Percentiles rank a stretch among this genome's conserved stretches.
Evolutionary conservation across 2,888 invertebrate species (phyloP).

Genomic region (Tortrix viridana): DNA sequence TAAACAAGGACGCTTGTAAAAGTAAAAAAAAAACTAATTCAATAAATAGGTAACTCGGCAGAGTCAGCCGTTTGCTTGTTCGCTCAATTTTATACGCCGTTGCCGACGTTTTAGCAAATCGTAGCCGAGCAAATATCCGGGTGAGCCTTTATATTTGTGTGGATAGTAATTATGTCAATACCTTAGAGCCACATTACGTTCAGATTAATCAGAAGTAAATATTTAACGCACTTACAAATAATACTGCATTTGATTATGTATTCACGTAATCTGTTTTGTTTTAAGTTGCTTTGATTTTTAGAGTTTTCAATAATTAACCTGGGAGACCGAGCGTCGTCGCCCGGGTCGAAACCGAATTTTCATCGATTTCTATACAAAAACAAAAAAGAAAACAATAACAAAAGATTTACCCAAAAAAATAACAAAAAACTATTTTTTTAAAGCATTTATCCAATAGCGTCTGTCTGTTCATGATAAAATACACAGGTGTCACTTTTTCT

Average conservation of each 20-base stretch:
- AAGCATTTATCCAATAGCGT: slow-evolving; percentile 10
- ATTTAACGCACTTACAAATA: slow-evolving; percentile 20
- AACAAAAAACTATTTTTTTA: slow-evolving; percentile 9
- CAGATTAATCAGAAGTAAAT: slow-evolving; percentile 26
- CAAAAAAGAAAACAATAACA: too few species aligned
- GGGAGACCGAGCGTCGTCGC: too few species aligned
- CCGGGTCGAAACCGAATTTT: too few species aligned
- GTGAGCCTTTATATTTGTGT: slow-evolving; percentile 22
- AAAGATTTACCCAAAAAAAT: too few species aligned
- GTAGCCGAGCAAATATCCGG: slow-evolving; percentile 34
- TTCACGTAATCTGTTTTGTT: slow-evolving; percentile 14
- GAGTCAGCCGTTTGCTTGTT: slow-evolving; percentile 9
- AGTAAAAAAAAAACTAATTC: slow-evolving; percentile 2
- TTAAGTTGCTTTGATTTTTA: slow-evolving; percentile 17
- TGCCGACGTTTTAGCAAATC: slow-evolving; percentile 32
- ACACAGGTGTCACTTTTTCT: too few species aligned
- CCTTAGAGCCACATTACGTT: slow-evolving; percentile 3
- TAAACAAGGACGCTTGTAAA: slow-evolving; percentile 12
- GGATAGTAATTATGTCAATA: slow-evolving; percentile 25
- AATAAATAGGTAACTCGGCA: slow-evolving; percentile 10
- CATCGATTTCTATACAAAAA: too few species aligned
- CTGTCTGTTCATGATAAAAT: too few species aligned
- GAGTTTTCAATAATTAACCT: slow-evolving; percentile 21
- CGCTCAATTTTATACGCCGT: slow-evolving; percentile 16
- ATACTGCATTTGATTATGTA: slow-evolving; percentile 35